Conservation (phyloP, 92 coral and sea anemone genomes). For the Heliopora coerulea region DNA sequence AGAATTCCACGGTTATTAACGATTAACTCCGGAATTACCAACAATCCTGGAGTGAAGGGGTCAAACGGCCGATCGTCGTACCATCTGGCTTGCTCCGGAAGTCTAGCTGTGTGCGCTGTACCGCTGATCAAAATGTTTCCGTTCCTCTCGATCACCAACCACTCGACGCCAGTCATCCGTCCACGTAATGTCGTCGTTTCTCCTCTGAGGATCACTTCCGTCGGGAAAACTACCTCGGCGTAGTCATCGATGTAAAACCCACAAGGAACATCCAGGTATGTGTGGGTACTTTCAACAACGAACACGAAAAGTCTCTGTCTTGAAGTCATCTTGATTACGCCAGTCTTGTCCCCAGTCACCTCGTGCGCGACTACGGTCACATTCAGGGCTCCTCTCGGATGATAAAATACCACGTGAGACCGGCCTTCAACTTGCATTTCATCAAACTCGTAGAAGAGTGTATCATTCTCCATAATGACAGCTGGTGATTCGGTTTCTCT, state of each 20-base stretch:
- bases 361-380: slow-evolving; percentile 97
- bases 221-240: slow-evolving; percentile 88
- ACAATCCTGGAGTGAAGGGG: slow-evolving; percentile 79
- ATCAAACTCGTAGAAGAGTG: slow-evolving; percentile 88
- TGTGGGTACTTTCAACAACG: slow-evolving; percentile 88
- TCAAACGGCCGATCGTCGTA: slow-evolving; percentile 70
- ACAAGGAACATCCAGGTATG: slow-evolving; percentile 99
- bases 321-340: slow-evolving; percentile 67
- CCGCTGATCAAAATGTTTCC: slow-evolving; percentile 74
- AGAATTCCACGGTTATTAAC: slow-evolving; percentile 69
- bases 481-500: slow-evolving; percentile 67
- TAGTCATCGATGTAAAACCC: slow-evolving; percentile 78
- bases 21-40: slow-evolving; percentile 56
- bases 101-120: slow-evolving; percentile 83
- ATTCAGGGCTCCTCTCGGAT: slow-evolving; percentile 76
- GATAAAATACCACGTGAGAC: slow-evolving; percentile 84
- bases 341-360: slow-evolving; percentile 95
- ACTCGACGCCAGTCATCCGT: slow-evolving; percentile 93
- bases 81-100: slow-evolving; percentile 83
- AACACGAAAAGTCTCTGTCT: slow-evolving; percentile 84
- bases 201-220: slow-evolving; percentile 86
- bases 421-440: slow-evolving; percentile 89
- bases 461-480: slow-evolving; percentile 83
- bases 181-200: slow-evolving; percentile 80
- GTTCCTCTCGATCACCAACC: slow-evolving; percentile 75